Base-by-base conservation (phyloP, 2,888 invertebrate genomes). In the Macrostomum cliftonense region DNA sequence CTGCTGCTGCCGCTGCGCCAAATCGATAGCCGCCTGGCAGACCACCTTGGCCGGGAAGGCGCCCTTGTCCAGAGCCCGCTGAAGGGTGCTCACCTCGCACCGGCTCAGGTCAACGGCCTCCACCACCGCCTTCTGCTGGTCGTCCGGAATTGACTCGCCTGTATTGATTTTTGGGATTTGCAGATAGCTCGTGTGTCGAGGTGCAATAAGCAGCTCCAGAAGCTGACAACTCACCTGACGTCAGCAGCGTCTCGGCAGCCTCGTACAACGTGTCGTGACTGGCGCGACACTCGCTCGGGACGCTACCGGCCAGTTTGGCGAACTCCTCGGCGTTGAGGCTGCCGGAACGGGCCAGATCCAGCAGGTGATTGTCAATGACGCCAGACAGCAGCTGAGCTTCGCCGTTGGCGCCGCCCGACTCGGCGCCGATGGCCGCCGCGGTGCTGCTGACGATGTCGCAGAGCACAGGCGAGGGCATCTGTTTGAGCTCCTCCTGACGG, bases 251-350 rank as follows among this genome's bases (percentile, higher is more conserved):
- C 47, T 64, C 61, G 45, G 65, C 52, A 16, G 62, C 61, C 12
- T 58, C 57, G 43, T 64, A 63, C 43, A 66, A 52, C 1, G 60
- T 58, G 50, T 67, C 65, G 39, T 65, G 59, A 37, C 56, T 59
- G 36, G 52, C 55, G 42, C 63, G 49, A 28, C 56, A 53, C 43
- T 62, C 60, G n/a, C 56, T 47, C 7, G 65, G 64, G 1, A 63
- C 56, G 11, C 61, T 59, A 11, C 58, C 56, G 1, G 61, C 60
- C 47, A 68, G 53, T 14, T 61, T 57, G 37, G 59, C 59, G 54
- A 64, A 68, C 1, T 61, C 61, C 40, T 65, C 65, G 1, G 60
- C 57, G 7, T 60, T 61, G 9, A 68, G 57, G 19, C 62, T 56
- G 7, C 62, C 62, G 49, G 60, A 59, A 14, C 56, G 53, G 12